Conservation (phyloP, 1,140 invertebrate species). For the Araneus ventricosus region DNA sequence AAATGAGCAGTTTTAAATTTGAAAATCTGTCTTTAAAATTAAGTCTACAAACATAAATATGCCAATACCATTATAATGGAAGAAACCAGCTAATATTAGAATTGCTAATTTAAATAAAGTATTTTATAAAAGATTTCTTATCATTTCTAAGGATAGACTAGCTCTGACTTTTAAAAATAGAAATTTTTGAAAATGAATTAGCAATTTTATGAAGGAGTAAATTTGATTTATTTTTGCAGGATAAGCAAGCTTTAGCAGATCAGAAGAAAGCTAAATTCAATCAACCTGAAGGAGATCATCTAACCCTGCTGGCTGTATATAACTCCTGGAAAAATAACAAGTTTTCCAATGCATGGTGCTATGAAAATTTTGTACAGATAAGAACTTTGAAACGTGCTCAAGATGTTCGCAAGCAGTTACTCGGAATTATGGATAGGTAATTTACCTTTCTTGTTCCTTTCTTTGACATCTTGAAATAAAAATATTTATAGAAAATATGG, state of each 20-base stretch:
- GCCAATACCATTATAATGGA: no score
- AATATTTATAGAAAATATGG: slow-evolving; percentile 41
- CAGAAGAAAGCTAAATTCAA: slow-evolving; percentile 99
- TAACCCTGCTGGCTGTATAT: slow-evolving; percentile 98
- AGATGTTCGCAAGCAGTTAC: slow-evolving; percentile 98
- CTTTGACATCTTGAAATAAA: background rate
- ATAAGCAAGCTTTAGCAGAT: slow-evolving; percentile 98
- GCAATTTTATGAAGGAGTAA: no score
- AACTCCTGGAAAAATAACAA: slow-evolving; percentile 99
- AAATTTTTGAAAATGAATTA: no score
- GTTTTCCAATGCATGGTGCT: slow-evolving; percentile 99
- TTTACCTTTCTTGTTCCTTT: background rate
- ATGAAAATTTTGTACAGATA: slow-evolving; percentile 99
- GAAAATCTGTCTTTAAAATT: no score
- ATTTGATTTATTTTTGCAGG: slow-evolving; percentile 83
- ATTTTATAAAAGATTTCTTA: no score
- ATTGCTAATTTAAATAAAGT: no score
- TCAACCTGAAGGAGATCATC: slow-evolving; percentile 98
- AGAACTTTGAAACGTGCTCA: slow-evolving; percentile 97
- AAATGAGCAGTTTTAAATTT: no score
- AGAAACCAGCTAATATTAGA: no score
- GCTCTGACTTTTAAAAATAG: no score
- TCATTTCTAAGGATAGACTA: no score
- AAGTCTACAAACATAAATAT: no score
- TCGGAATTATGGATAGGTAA: slow-evolving; percentile 98